Conservation (phyloP, 2,888 invertebrate species). For the Hyposoter didymator region DNA sequence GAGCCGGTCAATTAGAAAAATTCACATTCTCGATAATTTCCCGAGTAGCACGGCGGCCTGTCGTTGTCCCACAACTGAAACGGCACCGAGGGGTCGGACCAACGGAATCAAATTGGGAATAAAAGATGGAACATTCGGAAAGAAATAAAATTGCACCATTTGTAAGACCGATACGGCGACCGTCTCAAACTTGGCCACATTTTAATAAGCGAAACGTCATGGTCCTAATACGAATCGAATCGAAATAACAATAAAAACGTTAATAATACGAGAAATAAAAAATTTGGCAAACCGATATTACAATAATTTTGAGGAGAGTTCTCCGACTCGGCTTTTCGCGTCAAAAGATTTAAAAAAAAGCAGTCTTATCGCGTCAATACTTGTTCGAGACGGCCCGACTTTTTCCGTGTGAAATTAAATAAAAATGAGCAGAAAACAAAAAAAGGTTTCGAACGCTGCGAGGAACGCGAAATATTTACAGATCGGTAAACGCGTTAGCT, state of each 20-base stretch:
- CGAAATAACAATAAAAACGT: not conserved
- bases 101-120: not conserved
- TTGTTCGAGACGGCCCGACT: not conserved
- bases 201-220: not conserved
- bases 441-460: constrained; percentile 34
- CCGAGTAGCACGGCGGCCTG: constrained; percentile 62
- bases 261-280: not conserved
- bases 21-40: constrained; percentile 53
- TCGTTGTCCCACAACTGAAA: constrained; percentile 63
- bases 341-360: not conserved
- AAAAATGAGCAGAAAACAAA: too few relatives aligned
- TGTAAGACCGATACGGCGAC: not conserved
- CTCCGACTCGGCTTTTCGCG: not conserved
- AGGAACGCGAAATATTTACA: constrained; percentile 63
- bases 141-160: constrained; percentile 35
- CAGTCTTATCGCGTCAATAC: not conserved
- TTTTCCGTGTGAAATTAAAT: not conserved
- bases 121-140: not conserved
- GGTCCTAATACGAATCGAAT: too few relatives aligned
- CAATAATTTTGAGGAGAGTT: not conserved
- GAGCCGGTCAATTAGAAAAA: constrained; percentile 40
- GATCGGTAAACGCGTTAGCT: constrained; percentile 35
- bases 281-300: not conserved
- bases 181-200: not conserved
- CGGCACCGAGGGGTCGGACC: constrained; percentile 31